Conservation (phyloP, 2,797 vertebrate species). For the Anas capensis region DNA sequence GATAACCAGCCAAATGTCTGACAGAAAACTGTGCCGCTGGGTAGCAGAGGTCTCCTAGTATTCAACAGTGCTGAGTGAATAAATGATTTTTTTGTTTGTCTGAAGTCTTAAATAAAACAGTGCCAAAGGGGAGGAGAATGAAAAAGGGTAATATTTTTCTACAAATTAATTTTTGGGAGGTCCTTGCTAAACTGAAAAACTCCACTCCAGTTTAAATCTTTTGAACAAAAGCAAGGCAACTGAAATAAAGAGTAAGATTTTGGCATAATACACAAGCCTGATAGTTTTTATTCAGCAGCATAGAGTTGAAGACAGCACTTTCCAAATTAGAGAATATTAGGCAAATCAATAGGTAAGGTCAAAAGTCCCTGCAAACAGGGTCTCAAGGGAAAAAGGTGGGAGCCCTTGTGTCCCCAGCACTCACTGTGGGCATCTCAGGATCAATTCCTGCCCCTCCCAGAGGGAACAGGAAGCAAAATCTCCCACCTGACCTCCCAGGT, state of each 20-base stretch:
- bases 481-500: neutral
- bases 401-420: neutral
- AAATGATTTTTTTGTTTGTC: conserved; percentile 10
- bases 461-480: neutral
- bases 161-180: neutral
- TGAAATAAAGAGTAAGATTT: neutral
- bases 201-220: neutral
- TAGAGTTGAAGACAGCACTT: neutral
- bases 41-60: neutral
- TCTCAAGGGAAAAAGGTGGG: neutral
- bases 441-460: neutral
- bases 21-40: neutral
- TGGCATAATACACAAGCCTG: neutral
- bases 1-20: conserved; percentile 18
- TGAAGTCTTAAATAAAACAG: conserved; percentile 7
- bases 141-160: neutral
- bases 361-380: neutral
- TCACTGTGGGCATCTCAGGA: neutral
- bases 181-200: neutral
- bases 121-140: neutral
- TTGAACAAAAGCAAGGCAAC: neutral
- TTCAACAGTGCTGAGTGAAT: neutral
- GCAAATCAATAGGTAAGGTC: neutral
- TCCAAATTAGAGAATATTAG: neutral
- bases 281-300: neutral